Base-by-base conservation (phyloP, 2,797 vertebrate species). In the Allobates femoralis region DNA sequence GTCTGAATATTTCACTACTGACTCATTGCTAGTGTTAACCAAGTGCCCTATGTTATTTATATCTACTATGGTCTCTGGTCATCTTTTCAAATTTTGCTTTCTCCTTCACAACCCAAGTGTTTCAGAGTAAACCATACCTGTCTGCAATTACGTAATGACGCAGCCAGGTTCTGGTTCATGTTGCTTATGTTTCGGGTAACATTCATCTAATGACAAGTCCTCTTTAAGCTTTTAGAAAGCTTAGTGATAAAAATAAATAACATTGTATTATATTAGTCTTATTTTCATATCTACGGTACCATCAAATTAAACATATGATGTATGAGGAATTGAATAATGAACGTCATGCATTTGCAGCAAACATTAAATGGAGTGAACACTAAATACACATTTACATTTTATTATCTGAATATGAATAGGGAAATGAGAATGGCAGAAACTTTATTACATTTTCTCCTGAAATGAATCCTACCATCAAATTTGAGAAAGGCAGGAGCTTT, bases 351-450 rank as follows among this genome's bases (percentile, higher is more conserved):
- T 73, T 84, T 84, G 81, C 79, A 71, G 75, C 81, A 62, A 79
- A 87, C 75, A 73, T 77, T 77, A 87, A 87, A 83, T 73, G 37
- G 51, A 78, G 26, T 79, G 86, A 87, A 64, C 86, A 78, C 37
- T 79, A 87, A 87, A 79, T 83, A 87, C 53, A 84, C 64, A 87
- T 83, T 87, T 79, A 83, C 80, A 78, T 87, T 83, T 87, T 46
- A 86, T 86, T 87, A 84, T 87, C 41, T 64, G 26, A 64, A 56
- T 34, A 79, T 83, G 80, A 83, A 87, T 56, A 78, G 60, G 73
- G 64, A 79, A 83, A 79, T 56, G 85, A 79, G 73, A 87, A 79
- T 87, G 74, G 23, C 85, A 87, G 80, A 78, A 83, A 83, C 53
- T 51, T 84, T 83, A 83, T 86, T 86, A 66, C 46, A 76, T 82